A percentile compares a stretch with the other conserved stretches of the same genome.
Evolutionary conservation across 2,113 vertebrate species (phyloP).

Genomic region (Sturnira hondurensis): DNA sequence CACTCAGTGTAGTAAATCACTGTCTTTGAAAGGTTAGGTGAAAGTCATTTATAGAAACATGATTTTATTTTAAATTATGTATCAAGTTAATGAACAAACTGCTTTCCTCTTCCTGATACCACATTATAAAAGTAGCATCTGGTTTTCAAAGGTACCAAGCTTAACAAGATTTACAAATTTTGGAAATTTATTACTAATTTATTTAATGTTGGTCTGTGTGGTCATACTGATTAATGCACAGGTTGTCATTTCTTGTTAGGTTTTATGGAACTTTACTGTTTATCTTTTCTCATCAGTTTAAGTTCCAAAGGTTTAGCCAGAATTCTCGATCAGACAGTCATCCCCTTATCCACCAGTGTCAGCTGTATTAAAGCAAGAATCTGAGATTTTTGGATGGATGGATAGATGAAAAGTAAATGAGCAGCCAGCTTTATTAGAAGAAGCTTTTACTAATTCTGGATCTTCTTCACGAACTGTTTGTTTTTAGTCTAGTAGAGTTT

Average conservation of each 20-base stretch:
- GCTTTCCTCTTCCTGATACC: not conserved
- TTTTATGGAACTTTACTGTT: not conserved
- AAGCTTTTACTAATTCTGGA: not conserved
- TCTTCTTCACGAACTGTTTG: not conserved
- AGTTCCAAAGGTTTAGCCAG: not conserved
- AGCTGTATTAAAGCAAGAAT: not conserved
- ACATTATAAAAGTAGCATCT: not conserved
- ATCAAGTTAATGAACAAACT: not conserved
- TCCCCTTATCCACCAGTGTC: not conserved
- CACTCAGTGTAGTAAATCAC: not conserved
- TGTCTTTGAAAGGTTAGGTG: not conserved
- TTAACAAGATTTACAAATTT: not conserved
- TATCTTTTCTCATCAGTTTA: not conserved
- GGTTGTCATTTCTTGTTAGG: not conserved
- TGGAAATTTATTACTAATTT: not conserved
- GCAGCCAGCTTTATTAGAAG: not conserved
- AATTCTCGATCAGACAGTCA: not conserved
- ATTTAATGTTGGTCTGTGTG: not conserved
- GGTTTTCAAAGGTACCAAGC: not conserved
- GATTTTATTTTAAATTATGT: conserved; percentile 1
- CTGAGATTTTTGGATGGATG: not conserved
- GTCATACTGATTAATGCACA: not conserved
- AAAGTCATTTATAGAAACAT: not conserved
- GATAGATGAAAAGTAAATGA: not conserved
- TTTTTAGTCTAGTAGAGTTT: not conserved